phyloP scores from a whole-genome alignment of 2,113 vertebrate species.

The Sterrhoptilus dennistouni region DNA sequence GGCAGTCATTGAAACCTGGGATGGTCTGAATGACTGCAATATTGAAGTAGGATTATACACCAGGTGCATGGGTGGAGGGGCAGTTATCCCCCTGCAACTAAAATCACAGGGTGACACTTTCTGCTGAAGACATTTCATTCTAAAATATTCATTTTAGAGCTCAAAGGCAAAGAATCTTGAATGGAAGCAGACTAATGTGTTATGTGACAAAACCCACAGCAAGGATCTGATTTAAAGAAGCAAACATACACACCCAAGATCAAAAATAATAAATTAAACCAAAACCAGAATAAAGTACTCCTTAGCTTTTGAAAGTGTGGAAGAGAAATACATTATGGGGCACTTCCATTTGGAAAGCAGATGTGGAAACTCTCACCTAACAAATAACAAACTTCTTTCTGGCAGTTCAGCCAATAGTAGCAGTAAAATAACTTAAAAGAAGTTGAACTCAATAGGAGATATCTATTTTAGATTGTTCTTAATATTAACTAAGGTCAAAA shows the following conservation, averaged over 20 bases:
- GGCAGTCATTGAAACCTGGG: not conserved
- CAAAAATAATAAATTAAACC: not conserved
- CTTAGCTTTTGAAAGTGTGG: not conserved
- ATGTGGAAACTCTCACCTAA: constrained; percentile 5
- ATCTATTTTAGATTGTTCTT: not conserved
- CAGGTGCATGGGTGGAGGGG: not conserved
- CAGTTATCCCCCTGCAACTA: not conserved
- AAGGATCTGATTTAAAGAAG: not conserved
- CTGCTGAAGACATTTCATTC: not conserved
- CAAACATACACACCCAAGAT: not conserved
- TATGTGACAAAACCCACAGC: not conserved
- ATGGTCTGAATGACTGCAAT: not conserved
- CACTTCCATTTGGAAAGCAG: constrained; percentile 9
- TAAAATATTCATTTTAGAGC: not conserved
- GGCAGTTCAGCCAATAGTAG: not conserved
- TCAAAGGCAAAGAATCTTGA: not conserved
- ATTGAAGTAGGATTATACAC: not conserved
- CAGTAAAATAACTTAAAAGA: not conserved
- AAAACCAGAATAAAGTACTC: not conserved
- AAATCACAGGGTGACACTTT: not conserved
- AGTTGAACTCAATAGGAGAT: not conserved
- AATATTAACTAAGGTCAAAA: not conserved
- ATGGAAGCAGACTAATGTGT: not conserved
- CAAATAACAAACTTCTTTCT: not conserved
- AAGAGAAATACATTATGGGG: not conserved